Evolutionary conservation across 1,140 invertebrate species (phyloP).

Genomic region (Catajapyx aquilonaris): DNA sequence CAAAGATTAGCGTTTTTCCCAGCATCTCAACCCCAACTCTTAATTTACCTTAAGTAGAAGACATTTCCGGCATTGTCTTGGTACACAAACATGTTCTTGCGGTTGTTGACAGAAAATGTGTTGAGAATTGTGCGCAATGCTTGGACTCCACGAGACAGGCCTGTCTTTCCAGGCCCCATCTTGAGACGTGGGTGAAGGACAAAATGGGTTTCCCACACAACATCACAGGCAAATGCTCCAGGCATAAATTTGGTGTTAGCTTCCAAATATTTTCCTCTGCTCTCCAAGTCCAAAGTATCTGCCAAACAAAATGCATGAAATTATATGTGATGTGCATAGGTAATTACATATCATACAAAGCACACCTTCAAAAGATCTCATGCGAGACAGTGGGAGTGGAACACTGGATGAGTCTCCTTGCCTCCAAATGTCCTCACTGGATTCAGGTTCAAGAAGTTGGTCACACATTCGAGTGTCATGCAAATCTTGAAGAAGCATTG

Average conservation of each 20-base stretch:
- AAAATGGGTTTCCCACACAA: constrained; percentile 51
- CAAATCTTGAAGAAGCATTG: constrained; percentile 41
- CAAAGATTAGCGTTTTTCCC: neutral
- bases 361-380: neutral
- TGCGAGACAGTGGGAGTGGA: neutral
- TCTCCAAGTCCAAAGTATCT: constrained; percentile 13
- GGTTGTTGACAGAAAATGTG: constrained; percentile 49
- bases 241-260: constrained; percentile 30
- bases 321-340: neutral
- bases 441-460: constrained; percentile 41
- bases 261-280: constrained; percentile 20
- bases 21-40: no score
- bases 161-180: constrained; percentile 33
- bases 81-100: constrained; percentile 64
- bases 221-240: constrained; percentile 47
- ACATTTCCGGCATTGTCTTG: constrained; percentile 41
- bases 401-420: neutral
- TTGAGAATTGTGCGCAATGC: constrained; percentile 42
- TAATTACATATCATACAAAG: neutral
- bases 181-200: constrained; percentile 47
- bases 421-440: constrained; percentile 29
- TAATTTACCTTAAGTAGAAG: constrained; percentile 42
- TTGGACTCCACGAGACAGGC: constrained; percentile 34
- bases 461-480: constrained; percentile 49
- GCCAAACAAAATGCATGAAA: neutral